These are phyloP conservation scores for Lepus timidus DNA, from an alignment of 2,113 vertebrate genomes.

Conservation along the genomic window DNA sequence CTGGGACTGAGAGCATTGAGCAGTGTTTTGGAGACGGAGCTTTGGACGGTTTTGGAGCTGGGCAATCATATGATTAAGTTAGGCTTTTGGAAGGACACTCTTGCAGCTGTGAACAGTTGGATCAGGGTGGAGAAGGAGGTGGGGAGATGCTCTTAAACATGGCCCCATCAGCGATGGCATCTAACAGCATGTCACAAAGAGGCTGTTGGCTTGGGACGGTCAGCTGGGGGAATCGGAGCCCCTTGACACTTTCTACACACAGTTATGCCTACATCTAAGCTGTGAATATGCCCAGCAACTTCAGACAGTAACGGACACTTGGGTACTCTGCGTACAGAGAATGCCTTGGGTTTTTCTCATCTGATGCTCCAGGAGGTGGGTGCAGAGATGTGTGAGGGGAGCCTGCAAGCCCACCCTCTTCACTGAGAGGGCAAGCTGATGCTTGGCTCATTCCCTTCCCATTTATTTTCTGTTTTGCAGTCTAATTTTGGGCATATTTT, in stretches of 20 bases:
- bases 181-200: not conserved
- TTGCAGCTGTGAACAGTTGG: not conserved
- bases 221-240: not conserved
- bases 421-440: not conserved
- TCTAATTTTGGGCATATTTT: slow-evolving; percentile 78
- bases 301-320: accelerated
- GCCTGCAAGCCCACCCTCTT: not conserved
- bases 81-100: slow-evolving; percentile 27
- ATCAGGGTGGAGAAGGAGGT: not conserved
- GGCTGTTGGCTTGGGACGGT: not conserved
- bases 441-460: slow-evolving; percentile 35
- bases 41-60: not conserved
- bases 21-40: not conserved
- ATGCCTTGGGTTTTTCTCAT: accelerated
- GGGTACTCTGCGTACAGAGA: not conserved
- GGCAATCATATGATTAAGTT: not conserved
- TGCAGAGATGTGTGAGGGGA: not conserved
- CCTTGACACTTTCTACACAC: not conserved
- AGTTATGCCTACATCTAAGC: not conserved
- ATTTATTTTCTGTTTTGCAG: slow-evolving; percentile 70
- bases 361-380: not conserved
- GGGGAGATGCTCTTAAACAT: not conserved
- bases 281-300: not conserved
- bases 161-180: not conserved
- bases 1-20: not conserved